Evolutionary conservation across 2,797 vertebrate species (phyloP).

Genomic region (Phrynocephalus guinanensis): DNA sequence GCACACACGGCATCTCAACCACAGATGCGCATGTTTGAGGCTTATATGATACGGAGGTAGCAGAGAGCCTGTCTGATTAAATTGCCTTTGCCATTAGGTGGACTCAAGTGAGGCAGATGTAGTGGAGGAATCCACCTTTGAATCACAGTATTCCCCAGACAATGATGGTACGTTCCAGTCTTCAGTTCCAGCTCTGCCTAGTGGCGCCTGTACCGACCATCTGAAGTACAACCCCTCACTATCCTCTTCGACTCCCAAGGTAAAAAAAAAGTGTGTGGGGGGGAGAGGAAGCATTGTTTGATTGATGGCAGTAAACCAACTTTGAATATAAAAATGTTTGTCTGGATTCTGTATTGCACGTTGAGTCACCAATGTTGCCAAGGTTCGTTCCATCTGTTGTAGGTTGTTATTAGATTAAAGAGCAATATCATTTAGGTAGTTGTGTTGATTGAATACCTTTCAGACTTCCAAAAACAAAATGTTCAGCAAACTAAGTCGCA

Average conservation of each 20-base stretch:
- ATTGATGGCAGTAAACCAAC: conserved; percentile 20
- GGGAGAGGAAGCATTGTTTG: conserved; percentile 32
- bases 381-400: conserved; percentile 31
- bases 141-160: conserved; percentile 80
- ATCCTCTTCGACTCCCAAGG: conserved; percentile 85
- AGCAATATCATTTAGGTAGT: conserved; percentile 39
- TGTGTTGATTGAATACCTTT: conserved; percentile 31
- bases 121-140: conserved; percentile 82
- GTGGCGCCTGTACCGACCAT: conserved; percentile 82
- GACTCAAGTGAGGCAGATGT: conserved; percentile 86
- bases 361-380: conserved; percentile 25
- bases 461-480: background rate
- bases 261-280: conserved; percentile 65
- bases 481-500: conserved; percentile 9
- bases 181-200: conserved; percentile 85
- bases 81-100: conserved; percentile 83
- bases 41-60: conserved; percentile 38
- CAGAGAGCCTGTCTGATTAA: conserved; percentile 55
- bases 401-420: conserved; percentile 31
- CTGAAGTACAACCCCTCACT: conserved; percentile 77
- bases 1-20: background rate
- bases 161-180: conserved; percentile 85
- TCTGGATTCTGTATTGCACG: conserved; percentile 13
- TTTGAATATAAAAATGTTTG: conserved; percentile 26
- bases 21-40: conserved; percentile 32